Evolutionary conservation across 2,113 vertebrate species (phyloP), one percentile per base, ranked within the genome.

Genomic region (Sander vitreus): DNA sequence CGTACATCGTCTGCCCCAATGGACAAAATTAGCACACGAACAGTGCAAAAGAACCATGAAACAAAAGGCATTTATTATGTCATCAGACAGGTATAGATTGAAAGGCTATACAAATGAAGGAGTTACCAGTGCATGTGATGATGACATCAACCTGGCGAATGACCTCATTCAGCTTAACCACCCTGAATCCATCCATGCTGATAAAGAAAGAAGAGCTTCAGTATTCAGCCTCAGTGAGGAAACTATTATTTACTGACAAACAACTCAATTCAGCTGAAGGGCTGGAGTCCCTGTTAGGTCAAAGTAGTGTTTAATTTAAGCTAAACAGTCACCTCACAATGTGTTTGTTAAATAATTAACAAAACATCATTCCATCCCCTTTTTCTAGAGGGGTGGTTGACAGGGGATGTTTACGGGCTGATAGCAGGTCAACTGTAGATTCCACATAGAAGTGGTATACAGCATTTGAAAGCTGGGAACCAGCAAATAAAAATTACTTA

Each of bases 171-270:
- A 99, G 96, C 89, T 99, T 99, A 84, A 99, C 96, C 80, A 99
- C 97, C 84, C 96, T 95, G 94, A 99, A 99, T 51, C 98, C 98
- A 10, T 99, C 98, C 98, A 99, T 99, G 94, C 98, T 99, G 95
- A 54, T 53, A 25, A 25, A 57, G 27, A 30, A 58, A 73, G 36
- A 58, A 39, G 39, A 59, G 19, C 67, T 50, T 71, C 3, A 71
- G n/a, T 30, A 18, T 69, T 79, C 15, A 30, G 39, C 23, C 27
- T 75, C 51, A 59, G 43, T 2, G 60, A 80, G 27, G 43, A 74
- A 47, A 73, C 6, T 11, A 45, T 55, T 54, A 75, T 71, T 71
- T 60, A 76, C 50, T 58, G 58, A 80, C 43, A 36, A 57, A 23
- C 4, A 73, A 36, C 53, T 78, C 19, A 47, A 30, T 70, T 45